phyloP scores from a whole-genome alignment of 2,797 vertebrate species.

The Limosa lapponica region DNA sequence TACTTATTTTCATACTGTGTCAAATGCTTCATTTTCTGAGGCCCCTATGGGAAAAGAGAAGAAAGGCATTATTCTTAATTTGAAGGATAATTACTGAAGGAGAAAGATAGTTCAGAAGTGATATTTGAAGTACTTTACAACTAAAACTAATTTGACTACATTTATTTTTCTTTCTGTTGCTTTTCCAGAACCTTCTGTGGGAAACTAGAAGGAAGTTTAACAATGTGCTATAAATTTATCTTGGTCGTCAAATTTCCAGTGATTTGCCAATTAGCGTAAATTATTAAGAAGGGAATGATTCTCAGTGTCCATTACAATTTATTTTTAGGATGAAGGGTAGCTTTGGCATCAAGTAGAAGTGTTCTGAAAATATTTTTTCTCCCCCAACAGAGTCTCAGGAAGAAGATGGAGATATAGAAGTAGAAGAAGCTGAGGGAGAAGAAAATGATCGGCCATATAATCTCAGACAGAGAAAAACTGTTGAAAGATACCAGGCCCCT shows the following conservation, averaged over 20 bases:
- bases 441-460: slow-evolving; percentile 96
- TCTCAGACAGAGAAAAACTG: slow-evolving; percentile 96
- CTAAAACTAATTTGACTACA: neutral
- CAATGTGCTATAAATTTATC: neutral
- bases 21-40: neutral
- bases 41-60: neutral
- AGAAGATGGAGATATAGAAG: slow-evolving; percentile 93
- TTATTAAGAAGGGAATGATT: neutral
- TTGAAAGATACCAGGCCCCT: slow-evolving; percentile 96
- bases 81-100: neutral
- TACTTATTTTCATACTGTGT: neutral
- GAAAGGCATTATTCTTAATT: neutral
- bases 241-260: neutral
- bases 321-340: neutral
- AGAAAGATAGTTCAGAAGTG: neutral
- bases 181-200: neutral
- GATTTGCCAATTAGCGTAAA: neutral
- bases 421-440: slow-evolving; percentile 93
- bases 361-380: neutral
- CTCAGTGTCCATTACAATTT: neutral
- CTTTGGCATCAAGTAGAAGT: neutral
- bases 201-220: neutral
- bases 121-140: neutral
- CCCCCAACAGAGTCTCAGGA: slow-evolving; percentile 89
- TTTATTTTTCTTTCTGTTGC: neutral